Conservation (phyloP, 1,140 invertebrate genomes). For the Caenorhabditis brenneri region DNA sequence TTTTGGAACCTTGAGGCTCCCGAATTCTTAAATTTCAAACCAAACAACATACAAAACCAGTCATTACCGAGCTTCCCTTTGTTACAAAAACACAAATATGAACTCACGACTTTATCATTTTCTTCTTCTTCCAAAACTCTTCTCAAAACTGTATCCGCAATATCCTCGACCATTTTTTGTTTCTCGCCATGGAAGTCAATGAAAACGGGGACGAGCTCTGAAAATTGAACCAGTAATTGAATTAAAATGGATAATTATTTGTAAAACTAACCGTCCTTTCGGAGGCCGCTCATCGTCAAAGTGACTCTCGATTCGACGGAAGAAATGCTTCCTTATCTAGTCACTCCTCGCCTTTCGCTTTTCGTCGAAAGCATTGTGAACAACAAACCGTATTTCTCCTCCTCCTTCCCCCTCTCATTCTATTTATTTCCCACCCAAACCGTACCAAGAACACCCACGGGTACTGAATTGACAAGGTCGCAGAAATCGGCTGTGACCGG, state of each 20-base stretch:
- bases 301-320: not conserved
- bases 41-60: too few species aligned
- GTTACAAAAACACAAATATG: too few species aligned
- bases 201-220: not conserved
- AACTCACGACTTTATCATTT: not conserved
- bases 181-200: constrained; percentile 10
- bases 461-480: not conserved
- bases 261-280: not conserved
- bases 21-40: too few species aligned
- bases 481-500: not conserved
- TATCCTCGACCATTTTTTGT: not conserved
- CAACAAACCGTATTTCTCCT: not conserved
- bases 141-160: not conserved
- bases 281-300: not conserved
- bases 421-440: not conserved
- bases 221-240: not conserved
- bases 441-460: not conserved
- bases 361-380: constrained; percentile 2
- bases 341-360: constrained; percentile 18
- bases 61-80: too few species aligned
- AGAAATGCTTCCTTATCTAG: not conserved
- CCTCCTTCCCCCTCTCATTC: not conserved
- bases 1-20: too few species aligned
- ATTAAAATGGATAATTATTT: not conserved
- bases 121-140: constrained; percentile 3